phyloP scores from a whole-genome alignment of 2,797 vertebrate species.

The Galagoides demidoff region DNA sequence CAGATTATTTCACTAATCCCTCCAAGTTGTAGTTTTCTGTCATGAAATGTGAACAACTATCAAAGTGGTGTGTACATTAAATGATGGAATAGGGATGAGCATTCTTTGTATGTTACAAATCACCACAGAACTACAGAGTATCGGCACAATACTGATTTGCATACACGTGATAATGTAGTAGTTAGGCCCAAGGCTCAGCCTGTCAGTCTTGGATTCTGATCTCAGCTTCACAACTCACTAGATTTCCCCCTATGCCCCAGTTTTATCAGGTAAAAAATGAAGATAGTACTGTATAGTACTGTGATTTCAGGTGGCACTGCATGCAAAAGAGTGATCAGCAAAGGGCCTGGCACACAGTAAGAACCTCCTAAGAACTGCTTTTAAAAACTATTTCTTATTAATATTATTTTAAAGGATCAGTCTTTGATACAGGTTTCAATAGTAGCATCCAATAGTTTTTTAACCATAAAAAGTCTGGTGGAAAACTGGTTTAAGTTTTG shows the following conservation, averaged over 20 bases:
- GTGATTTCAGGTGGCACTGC: not conserved
- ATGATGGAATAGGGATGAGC: not conserved
- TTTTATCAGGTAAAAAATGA: not conserved
- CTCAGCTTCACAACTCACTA: not conserved
- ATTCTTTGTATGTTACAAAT: not conserved
- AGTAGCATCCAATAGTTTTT: not conserved
- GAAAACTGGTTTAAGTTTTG: not conserved
- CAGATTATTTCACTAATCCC: not conserved
- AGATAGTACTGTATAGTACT: not conserved
- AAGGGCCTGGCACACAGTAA: not conserved
- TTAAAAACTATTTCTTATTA: constrained; percentile 2
- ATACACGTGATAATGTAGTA: no score
- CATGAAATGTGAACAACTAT: not conserved
- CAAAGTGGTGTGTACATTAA: not conserved
- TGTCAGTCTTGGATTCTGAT: not conserved
- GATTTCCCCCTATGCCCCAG: not conserved
- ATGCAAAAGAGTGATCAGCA: not conserved
- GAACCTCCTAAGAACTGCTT: not conserved
- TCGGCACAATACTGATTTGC: not conserved
- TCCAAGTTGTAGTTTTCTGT: constrained; percentile 18
- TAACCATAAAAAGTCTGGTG: not conserved
- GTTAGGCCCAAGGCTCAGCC: not conserved
- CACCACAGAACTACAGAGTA: not conserved
- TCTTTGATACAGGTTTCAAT: constrained; percentile 36
- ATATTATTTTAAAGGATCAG: constrained; percentile 6